A percentile compares a stretch with the other conserved stretches of the same genome.
These are phyloP conservation scores for Nezara viridula DNA, from an alignment of 2,888 invertebrate genomes.

Conservation along the genomic window DNA sequence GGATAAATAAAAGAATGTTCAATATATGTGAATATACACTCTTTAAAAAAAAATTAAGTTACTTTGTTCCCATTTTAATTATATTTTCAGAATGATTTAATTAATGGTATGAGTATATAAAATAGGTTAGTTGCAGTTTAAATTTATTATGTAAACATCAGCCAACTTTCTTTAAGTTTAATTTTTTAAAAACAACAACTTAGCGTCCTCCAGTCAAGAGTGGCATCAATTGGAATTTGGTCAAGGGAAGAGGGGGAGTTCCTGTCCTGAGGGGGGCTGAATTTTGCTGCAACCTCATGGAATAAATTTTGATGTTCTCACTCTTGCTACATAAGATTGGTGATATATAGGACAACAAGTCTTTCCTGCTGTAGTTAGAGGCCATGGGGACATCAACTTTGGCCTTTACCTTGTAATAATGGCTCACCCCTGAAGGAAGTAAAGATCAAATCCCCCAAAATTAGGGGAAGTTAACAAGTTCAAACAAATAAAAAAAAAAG, in stretches of 20 bases:
- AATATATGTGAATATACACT: conserved; percentile 10
- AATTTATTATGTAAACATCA: not conserved
- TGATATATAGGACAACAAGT: too few relatives aligned
- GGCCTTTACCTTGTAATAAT: too few relatives aligned
- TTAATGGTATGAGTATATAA: not conserved
- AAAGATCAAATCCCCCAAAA: not conserved
- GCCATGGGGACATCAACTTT: too few relatives aligned
- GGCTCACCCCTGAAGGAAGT: not conserved
- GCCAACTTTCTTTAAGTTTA: too few relatives aligned
- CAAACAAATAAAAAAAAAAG: not conserved
- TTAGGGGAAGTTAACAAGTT: not conserved
- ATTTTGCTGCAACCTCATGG: too few relatives aligned
- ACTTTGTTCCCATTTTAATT: not conserved
- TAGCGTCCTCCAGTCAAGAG: not conserved
- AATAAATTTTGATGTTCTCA: too few relatives aligned
- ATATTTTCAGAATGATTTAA: not conserved
- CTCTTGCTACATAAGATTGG: too few relatives aligned
- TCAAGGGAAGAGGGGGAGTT: too few relatives aligned
- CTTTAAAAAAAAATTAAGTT: not conserved
- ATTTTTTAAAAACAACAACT: too few relatives aligned
- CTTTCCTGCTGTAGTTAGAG: too few relatives aligned
- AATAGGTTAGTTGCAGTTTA: not conserved
- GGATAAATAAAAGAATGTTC: not conserved
- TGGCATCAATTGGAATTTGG: not conserved
- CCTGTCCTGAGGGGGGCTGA: too few relatives aligned